phyloP scores from a whole-genome alignment of 2,888 invertebrate genomes.

The Frankliniella fusca region DNA sequence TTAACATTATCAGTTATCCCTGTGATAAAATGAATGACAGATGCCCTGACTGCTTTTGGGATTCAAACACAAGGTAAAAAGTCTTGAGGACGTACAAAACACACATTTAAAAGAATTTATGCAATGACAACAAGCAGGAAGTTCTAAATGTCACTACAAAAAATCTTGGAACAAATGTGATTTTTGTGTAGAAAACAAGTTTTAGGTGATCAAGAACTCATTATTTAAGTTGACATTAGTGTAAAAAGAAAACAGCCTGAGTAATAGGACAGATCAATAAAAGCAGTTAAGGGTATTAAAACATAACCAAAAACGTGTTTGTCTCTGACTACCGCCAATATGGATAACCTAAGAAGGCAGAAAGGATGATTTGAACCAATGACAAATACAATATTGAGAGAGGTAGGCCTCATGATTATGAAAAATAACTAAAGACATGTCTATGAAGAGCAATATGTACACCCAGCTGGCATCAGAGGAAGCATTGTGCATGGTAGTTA shows the following conservation, averaged over 20 bases:
- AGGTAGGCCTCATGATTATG: neutral
- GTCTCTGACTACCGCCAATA: too few relatives aligned
- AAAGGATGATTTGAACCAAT: neutral
- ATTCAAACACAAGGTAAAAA: too few relatives aligned
- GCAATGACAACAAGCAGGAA: neutral
- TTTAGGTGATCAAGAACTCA: too few relatives aligned
- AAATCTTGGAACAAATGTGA: neutral
- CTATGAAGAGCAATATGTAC: conserved; percentile 6
- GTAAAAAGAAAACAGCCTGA: too few relatives aligned
- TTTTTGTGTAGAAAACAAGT: too few relatives aligned
- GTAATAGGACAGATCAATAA: too few relatives aligned
- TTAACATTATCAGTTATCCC: neutral
- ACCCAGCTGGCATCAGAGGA: neutral
- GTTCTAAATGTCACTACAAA: neutral
- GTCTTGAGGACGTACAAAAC: neutral
- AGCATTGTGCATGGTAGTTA: conserved; percentile 22
- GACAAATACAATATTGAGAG: neutral
- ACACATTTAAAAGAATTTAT: neutral
- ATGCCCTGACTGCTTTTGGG: too few relatives aligned
- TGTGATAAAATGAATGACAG: neutral
- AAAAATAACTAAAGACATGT: neutral
- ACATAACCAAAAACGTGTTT: too few relatives aligned
- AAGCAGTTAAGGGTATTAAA: too few relatives aligned
- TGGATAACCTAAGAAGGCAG: neutral
- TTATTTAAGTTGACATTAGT: too few relatives aligned